Percentiles rank a stretch among this genome's conserved stretches.
Conservation (phyloP, 2,888 invertebrate species). For the Periphyllus acericola region DNA sequence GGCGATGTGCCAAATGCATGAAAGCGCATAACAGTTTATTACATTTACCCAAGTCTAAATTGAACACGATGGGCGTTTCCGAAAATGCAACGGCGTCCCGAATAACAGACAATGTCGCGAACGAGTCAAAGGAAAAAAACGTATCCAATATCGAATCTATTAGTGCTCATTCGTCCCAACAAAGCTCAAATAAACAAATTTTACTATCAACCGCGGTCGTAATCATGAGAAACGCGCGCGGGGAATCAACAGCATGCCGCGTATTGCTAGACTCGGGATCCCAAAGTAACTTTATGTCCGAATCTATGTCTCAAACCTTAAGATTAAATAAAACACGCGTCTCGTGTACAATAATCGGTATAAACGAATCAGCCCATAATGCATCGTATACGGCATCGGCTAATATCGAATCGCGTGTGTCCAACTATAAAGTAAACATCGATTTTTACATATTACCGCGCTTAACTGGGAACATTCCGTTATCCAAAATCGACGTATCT, state of each 20-base stretch:
- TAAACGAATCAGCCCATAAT: neutral
- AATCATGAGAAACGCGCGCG: neutral
- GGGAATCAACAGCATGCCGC: slow-evolving; percentile 3
- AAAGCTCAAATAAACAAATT: neutral
- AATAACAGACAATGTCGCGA: neutral
- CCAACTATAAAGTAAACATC: slow-evolving; percentile 14
- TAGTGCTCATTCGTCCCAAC: neutral
- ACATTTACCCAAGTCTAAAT: neutral
- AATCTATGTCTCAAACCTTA: neutral
- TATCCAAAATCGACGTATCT: neutral
- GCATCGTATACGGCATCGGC: neutral
- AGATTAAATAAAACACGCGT: neutral
- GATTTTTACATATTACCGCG: slow-evolving; percentile 36
- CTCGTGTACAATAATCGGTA: slow-evolving; percentile 6
- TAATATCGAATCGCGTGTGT: slow-evolving; percentile 30
- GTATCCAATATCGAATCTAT: neutral
- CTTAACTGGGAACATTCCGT: slow-evolving; percentile 17
- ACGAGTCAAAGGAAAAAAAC: neutral
- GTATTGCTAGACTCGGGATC: slow-evolving; percentile 38
- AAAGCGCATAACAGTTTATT: neutral
- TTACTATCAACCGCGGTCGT: neutral
- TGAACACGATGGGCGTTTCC: neutral
- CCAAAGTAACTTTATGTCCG: slow-evolving; percentile 31
- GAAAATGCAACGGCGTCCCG: neutral
- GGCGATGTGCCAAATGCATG: neutral